Evolutionary conservation across 1,140 invertebrate genomes (phyloP).

Genomic region (Palaemon carinicauda): DNA sequence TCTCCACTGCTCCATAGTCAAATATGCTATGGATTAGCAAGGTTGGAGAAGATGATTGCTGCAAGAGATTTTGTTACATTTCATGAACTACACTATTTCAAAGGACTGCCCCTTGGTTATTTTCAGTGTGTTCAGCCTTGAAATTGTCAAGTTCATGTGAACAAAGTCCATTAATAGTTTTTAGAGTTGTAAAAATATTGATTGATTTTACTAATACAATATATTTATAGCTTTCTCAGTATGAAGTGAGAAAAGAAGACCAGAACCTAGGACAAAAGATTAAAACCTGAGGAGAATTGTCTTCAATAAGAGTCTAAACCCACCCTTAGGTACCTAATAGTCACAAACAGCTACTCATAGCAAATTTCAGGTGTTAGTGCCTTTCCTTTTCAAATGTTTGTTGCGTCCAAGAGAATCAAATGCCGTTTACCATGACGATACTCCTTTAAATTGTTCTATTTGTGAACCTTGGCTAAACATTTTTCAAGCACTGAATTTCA

Average conservation of each 20-base stretch:
- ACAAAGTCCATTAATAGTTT: too few species aligned
- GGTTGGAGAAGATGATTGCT: constrained; percentile 20
- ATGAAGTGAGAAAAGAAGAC: background rate
- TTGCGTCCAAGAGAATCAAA: constrained; percentile 29
- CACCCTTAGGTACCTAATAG: background rate
- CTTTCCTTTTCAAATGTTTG: constrained; percentile 34
- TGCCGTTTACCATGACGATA: background rate
- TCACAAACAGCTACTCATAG: background rate
- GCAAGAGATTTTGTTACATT: background rate
- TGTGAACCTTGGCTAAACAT: background rate
- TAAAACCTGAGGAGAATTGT: background rate
- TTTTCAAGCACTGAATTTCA: too few species aligned
- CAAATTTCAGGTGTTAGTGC: constrained; percentile 48
- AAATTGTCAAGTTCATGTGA: background rate
- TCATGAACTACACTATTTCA: background rate
- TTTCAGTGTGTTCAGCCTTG: background rate
- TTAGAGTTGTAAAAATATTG: too few species aligned
- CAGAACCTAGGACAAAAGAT: background rate
- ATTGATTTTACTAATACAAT: too few species aligned
- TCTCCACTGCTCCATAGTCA: constrained; percentile 51
- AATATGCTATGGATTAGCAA: constrained; percentile 34
- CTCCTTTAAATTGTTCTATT: background rate
- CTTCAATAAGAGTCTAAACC: background rate
- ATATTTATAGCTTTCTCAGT: too few species aligned
- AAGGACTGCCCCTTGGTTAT: background rate